These are phyloP conservation scores for Pseudochromis fuscus DNA, from an alignment of 2,797 vertebrate species.

Conservation along the genomic window DNA sequence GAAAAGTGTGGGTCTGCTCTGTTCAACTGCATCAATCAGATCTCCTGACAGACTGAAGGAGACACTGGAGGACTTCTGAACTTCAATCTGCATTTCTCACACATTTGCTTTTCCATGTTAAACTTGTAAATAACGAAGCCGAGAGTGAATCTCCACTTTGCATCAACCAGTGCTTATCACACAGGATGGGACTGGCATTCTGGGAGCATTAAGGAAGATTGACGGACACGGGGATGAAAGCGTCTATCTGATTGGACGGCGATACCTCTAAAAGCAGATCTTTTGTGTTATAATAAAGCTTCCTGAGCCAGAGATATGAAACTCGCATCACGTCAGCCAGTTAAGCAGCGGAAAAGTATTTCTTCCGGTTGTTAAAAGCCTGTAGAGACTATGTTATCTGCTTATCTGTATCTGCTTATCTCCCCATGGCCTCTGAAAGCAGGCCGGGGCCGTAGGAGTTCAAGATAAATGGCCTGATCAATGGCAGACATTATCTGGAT, in stretches of 20 bases:
- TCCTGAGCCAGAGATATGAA: constrained; percentile 68
- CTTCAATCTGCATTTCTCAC: constrained; percentile 38
- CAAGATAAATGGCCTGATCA: constrained; percentile 81
- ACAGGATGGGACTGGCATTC: constrained; percentile 42
- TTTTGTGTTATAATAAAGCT: constrained; percentile 67
- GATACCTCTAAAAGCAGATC: constrained; percentile 65
- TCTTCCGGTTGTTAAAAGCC: constrained; percentile 78
- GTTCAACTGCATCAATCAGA: constrained; percentile 71
- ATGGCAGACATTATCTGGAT: constrained; percentile 83
- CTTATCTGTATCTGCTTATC: constrained; percentile 80
- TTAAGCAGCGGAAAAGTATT: constrained; percentile 54
- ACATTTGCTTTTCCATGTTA: constrained; percentile 50
- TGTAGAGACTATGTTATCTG: constrained; percentile 79
- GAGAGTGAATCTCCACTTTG: constrained; percentile 37
- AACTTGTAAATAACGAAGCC: constrained; percentile 54
- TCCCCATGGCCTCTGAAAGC: constrained; percentile 72
- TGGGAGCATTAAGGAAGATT: constrained; percentile 53
- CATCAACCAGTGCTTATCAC: constrained; percentile 40
- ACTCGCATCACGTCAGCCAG: constrained; percentile 64
- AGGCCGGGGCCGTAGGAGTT: constrained; percentile 66
- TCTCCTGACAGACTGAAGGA: constrained; percentile 58
- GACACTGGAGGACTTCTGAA: constrained; percentile 60
- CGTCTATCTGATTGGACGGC: constrained; percentile 55
- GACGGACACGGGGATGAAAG: constrained; percentile 55
- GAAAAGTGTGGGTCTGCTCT: constrained; percentile 64